Percentiles rank a stretch among this genome's conserved stretches.
phyloP scores from a whole-genome alignment of 1,140 invertebrate species.

The Antheraea pernyi region DNA sequence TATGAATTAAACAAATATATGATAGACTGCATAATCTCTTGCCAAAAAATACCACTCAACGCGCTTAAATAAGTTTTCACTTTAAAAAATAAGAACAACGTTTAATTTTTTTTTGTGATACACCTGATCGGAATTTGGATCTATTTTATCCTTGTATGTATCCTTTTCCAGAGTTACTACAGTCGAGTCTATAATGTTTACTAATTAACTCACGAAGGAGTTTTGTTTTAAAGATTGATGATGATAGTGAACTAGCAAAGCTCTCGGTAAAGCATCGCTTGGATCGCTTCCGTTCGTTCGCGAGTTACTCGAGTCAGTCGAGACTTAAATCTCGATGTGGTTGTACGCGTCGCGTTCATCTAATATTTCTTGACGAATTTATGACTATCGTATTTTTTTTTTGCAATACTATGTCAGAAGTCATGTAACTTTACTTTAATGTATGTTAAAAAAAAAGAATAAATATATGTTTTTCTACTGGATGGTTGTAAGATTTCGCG shows the following conservation, averaged over 20 bases:
- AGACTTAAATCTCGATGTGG: not conserved
- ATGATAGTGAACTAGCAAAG: not conserved
- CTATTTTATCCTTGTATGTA: not conserved
- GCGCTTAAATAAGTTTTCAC: no score
- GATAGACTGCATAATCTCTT: no score
- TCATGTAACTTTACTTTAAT: no score
- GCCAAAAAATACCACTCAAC: no score
- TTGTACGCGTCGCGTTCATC: not conserved
- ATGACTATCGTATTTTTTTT: not conserved
- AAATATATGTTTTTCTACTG: no score
- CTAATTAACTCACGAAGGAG: not conserved
- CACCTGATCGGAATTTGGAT: not conserved
- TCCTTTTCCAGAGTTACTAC: not conserved
- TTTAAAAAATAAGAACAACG: no score
- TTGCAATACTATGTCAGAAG: not conserved
- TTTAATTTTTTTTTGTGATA: no score
- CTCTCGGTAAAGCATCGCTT: not conserved
- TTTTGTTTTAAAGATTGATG: conserved; percentile 2
- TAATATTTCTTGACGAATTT: not conserved
- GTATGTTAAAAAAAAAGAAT: no score
- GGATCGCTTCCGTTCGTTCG: not conserved
- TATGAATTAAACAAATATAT: no score
- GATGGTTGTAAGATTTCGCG: no score
- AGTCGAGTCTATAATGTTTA: not conserved
- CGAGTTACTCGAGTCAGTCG: not conserved